phyloP scores from a whole-genome alignment of 2,888 invertebrate species.

The Dryadula phaetusa region DNA sequence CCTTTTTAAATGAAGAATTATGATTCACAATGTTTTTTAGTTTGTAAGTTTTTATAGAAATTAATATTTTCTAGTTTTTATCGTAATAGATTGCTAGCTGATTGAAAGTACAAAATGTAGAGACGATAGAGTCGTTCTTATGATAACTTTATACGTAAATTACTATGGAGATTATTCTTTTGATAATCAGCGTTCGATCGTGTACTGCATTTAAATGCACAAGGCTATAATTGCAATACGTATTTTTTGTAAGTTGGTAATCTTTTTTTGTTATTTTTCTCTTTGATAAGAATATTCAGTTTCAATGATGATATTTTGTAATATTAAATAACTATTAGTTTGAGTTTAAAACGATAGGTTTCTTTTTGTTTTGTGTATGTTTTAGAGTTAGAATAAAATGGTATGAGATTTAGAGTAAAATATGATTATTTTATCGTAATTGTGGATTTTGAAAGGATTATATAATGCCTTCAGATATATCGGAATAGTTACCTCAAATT shows the following conservation, averaged over 20 bases:
- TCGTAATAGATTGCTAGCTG: slow-evolving; percentile 26
- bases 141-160: not conserved
- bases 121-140: not conserved
- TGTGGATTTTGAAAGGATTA: too few species aligned
- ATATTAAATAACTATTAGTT: not conserved
- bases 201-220: slow-evolving; percentile 3
- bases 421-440: too few species aligned
- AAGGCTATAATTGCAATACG: slow-evolving; percentile 1
- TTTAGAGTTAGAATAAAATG: not conserved
- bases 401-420: not conserved
- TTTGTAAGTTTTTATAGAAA: slow-evolving; percentile 17
- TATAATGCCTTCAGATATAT: too few species aligned
- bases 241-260: not conserved
- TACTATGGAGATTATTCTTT: not conserved
- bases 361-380: not conserved
- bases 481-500: too few species aligned
- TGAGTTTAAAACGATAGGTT: not conserved
- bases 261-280: not conserved
- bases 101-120: slow-evolving; percentile 20
- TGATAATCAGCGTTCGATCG: not conserved
- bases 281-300: not conserved
- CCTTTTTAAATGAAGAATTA: slow-evolving; percentile 65
- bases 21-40: slow-evolving; percentile 53
- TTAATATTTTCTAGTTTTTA: slow-evolving; percentile 24
- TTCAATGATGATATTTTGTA: not conserved